Percentiles rank a stretch among this genome's conserved stretches.
Evolutionary conservation across 2,888 invertebrate genomes (phyloP).

Genomic region (Biston betularia): DNA sequence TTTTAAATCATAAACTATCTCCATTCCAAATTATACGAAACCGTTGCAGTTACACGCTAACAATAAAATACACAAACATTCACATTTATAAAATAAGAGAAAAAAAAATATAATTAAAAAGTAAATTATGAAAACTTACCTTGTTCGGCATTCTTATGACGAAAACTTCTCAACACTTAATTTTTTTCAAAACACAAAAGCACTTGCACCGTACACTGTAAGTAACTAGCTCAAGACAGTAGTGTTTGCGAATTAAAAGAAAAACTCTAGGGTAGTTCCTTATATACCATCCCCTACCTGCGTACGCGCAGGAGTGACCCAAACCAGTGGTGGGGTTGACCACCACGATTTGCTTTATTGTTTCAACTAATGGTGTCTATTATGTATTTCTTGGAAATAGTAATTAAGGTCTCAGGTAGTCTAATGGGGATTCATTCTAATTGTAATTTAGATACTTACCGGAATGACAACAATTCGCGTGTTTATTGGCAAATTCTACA

Average conservation of each 20-base stretch:
- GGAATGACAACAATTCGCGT: too few relatives aligned
- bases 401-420: slow-evolving; percentile 9
- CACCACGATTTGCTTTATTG: not conserved
- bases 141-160: too few relatives aligned
- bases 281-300: slow-evolving; percentile 15
- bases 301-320: slow-evolving; percentile 10
- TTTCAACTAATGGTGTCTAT: not conserved
- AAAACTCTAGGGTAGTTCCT: not conserved
- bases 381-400: not conserved
- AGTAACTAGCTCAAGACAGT: not conserved
- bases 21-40: too few relatives aligned
- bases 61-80: too few relatives aligned
- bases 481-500: too few relatives aligned
- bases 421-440: not conserved
- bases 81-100: too few relatives aligned
- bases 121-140: too few relatives aligned
- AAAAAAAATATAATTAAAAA: too few relatives aligned
- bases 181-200: not conserved
- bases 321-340: not conserved
- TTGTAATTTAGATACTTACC: too few relatives aligned
- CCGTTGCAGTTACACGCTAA: too few relatives aligned
- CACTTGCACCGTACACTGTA: not conserved
- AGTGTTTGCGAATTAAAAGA: not conserved
- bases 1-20: too few relatives aligned
- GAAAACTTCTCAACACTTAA: too few relatives aligned